phyloP scores from a whole-genome alignment of 2,888 invertebrate species.

The Andrena hattorfiana region DNA sequence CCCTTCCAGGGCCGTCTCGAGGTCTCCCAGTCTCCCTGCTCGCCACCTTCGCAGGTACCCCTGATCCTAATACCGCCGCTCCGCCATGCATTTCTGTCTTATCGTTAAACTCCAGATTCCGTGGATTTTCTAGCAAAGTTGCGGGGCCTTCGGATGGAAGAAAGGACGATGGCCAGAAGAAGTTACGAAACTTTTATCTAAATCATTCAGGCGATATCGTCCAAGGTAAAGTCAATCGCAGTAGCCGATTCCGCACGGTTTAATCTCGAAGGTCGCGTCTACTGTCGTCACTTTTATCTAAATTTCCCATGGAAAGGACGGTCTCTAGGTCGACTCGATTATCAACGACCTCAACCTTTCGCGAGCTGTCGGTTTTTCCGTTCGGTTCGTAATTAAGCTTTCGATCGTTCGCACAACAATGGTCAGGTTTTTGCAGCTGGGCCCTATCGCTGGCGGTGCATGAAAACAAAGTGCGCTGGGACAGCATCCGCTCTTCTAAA shows the following conservation, averaged over 20 bases:
- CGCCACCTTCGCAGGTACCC: constrained; percentile 1
- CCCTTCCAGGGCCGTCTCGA: constrained; percentile 64
- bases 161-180: no score
- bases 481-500: background rate
- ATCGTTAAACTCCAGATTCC: background rate
- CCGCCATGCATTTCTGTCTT: background rate
- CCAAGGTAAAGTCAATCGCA: no score
- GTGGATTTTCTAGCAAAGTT: background rate
- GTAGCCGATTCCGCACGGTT: no score
- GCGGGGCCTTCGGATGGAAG: no score
- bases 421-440: background rate
- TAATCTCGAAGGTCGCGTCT: no score
- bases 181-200: no score
- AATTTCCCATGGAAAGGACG: background rate
- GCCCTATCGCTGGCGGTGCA: background rate
- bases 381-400: background rate
- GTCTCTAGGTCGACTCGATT: background rate
- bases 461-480: background rate
- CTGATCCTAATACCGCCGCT: background rate
- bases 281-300: no score
- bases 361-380: constrained; percentile 10
- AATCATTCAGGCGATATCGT: no score
- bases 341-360: background rate
- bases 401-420: constrained; percentile 9
- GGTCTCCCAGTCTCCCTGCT: constrained; percentile 36